Evolutionary conservation across 92 coral and sea anemone species (phyloP).

Genomic region (Porites evermanni): DNA sequence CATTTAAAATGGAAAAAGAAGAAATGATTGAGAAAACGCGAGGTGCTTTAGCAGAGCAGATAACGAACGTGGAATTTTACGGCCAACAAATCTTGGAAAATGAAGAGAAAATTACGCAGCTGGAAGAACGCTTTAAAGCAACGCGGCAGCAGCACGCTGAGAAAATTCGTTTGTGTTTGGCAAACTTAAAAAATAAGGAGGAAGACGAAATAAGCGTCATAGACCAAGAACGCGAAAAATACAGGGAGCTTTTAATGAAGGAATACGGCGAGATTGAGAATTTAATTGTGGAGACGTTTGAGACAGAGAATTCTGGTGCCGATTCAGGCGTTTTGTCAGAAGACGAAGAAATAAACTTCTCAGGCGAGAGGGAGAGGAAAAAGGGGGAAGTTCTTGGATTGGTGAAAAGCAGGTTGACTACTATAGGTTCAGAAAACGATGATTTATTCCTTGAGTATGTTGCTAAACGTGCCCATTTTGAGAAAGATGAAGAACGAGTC

Average conservation of each 20-base stretch:
- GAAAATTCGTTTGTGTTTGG: slow-evolving; percentile 75
- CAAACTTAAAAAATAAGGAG: slow-evolving; percentile 68
- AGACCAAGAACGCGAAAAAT: slow-evolving; percentile 74
- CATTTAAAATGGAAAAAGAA: slow-evolving; percentile 72
- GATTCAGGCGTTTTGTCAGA: slow-evolving; percentile 31
- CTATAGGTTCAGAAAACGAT: slow-evolving; percentile 73
- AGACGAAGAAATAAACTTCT: slow-evolving; percentile 38
- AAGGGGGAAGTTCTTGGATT: slow-evolving; percentile 68
- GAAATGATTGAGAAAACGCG: slow-evolving; percentile 66
- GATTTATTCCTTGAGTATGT: slow-evolving; percentile 73
- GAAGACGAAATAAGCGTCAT: slow-evolving; percentile 63
- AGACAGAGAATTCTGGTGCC: slow-evolving; percentile 33
- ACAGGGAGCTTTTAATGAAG: slow-evolving; percentile 57
- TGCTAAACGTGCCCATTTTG: slow-evolving; percentile 75
- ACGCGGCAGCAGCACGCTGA: slow-evolving; percentile 80
- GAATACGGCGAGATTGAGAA: slow-evolving; percentile 78
- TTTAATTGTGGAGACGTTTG: slow-evolving; percentile 52
- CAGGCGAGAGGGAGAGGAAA: slow-evolving; percentile 54
- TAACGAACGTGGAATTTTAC: slow-evolving; percentile 66
- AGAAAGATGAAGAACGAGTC: slow-evolving; percentile 84
- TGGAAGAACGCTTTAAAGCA: slow-evolving; percentile 59
- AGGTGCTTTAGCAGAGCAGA: slow-evolving; percentile 58
- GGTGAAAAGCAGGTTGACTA: slow-evolving; percentile 70
- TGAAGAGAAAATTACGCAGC: slow-evolving; percentile 71
- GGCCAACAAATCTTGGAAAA: slow-evolving; percentile 73